Evolutionary conservation across 2,113 vertebrate species (phyloP).

Genomic region (Bucco capensis): DNA sequence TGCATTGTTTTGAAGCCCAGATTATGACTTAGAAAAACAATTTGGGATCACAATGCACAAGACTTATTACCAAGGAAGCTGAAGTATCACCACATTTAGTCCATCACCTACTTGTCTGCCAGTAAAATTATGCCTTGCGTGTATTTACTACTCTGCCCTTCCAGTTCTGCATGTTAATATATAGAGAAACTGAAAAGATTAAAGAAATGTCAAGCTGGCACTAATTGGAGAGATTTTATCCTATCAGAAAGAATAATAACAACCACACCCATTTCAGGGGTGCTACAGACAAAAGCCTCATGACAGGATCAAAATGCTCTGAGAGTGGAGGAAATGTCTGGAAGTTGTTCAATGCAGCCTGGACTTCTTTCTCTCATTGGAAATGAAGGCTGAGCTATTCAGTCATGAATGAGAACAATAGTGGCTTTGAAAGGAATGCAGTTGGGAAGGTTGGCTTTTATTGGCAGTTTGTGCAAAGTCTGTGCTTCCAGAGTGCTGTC

Average conservation of each 20-base stretch:
- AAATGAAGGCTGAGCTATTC: slow-evolving; percentile 29
- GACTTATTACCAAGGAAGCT: background rate
- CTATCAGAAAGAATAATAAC: background rate
- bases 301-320: background rate
- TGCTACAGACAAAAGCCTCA: background rate
- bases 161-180: background rate
- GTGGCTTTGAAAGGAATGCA: slow-evolving; percentile 57
- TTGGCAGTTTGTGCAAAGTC: slow-evolving; percentile 34
- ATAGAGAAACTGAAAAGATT: background rate
- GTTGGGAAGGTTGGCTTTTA: slow-evolving; percentile 55
- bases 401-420: slow-evolving; percentile 65
- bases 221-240: background rate
- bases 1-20: slow-evolving; percentile 16
- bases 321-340: slow-evolving; percentile 24
- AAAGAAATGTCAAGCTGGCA: background rate
- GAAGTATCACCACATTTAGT: slow-evolving; percentile 4
- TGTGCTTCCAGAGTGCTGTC: slow-evolving; percentile 44
- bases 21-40: background rate
- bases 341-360: slow-evolving; percentile 36
- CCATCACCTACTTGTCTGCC: background rate
- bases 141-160: background rate
- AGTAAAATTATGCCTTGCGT: background rate
- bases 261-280: background rate
- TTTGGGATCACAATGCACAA: background rate
- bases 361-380: slow-evolving; percentile 16